phyloP scores from a whole-genome alignment of 1,140 invertebrate genomes.

The Eumeta japonica region DNA sequence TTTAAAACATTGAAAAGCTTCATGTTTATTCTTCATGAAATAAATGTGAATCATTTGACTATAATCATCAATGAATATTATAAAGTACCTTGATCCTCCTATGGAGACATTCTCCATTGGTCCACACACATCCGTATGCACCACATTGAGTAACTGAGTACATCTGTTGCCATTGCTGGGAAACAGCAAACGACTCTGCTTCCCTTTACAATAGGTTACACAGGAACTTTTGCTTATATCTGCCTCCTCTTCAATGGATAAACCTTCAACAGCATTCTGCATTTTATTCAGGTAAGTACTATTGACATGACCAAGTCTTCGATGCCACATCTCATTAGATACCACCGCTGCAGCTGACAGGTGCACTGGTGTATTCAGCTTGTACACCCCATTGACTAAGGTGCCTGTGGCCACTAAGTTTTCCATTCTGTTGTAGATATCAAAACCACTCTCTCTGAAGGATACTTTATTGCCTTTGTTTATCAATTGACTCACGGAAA shows the following conservation, averaged over 20 bases:
- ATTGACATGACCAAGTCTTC: constrained; percentile 10
- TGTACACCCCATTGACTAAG: constrained; percentile 3
- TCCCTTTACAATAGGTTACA: constrained; percentile 3
- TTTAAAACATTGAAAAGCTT: constrained; percentile 20
- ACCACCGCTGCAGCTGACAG: constrained; percentile 2
- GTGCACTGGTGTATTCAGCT: constrained; percentile 2
- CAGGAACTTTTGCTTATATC: constrained; percentile 1
- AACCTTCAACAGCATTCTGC: constrained; percentile 3
- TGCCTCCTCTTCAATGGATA: constrained; percentile 1
- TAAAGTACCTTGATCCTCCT: constrained; percentile 27
- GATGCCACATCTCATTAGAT: constrained; percentile 8
- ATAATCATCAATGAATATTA: constrained; percentile 40
- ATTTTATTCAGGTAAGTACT: constrained; percentile 4
- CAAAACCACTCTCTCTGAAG: constrained; percentile 2
- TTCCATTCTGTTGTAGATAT: constrained; percentile 2
- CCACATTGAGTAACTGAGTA: constrained; percentile 13
- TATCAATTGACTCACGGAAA: constrained; percentile 4
- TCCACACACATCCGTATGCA: constrained; percentile 30
- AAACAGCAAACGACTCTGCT: constrained; percentile 2
- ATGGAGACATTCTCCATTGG: too few species aligned
- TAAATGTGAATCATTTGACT: constrained; percentile 23
- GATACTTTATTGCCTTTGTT: constrained; percentile 4
- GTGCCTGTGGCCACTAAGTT: constrained; percentile 2
- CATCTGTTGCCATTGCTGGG: constrained; percentile 1
- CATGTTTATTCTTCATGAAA: too few species aligned